Conservation (phyloP, 2,888 invertebrate species). For the Macropis europaea region DNA sequence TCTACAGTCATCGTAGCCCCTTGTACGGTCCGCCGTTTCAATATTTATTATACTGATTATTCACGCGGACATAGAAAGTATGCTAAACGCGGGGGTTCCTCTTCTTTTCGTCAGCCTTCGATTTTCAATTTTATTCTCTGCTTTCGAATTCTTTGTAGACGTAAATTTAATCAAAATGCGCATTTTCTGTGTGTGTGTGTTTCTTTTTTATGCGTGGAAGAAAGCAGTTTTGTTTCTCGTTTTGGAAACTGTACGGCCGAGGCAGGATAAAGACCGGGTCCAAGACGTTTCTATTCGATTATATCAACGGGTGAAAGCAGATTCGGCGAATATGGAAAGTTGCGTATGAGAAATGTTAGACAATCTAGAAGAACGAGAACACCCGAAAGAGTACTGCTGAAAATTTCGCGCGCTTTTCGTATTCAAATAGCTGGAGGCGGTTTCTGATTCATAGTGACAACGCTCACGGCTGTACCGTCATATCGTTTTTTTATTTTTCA, state of each 20-base stretch:
- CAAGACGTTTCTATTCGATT: neutral
- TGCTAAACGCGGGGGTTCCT: neutral
- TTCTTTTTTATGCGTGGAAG: neutral
- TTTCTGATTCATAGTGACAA: no score
- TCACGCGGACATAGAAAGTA: neutral
- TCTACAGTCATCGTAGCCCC: conserved; percentile 7
- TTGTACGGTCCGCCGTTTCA: neutral
- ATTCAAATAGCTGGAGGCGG: no score
- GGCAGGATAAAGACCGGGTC: neutral
- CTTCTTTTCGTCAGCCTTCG: neutral
- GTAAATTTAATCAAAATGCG: no score
- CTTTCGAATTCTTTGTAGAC: neutral
- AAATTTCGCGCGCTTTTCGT: no score
- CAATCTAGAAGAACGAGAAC: neutral
- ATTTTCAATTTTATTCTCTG: neutral
- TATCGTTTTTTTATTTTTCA: no score
- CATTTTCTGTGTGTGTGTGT: no score
- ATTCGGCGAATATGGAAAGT: neutral
- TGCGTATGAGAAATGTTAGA: neutral
- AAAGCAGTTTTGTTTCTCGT: neutral
- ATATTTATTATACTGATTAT: conserved; percentile 24
- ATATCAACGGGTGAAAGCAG: neutral
- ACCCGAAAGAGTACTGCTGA: neutral
- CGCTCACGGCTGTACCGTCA: no score
- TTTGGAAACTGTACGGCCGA: no score